phyloP scores from a whole-genome alignment of 2,888 invertebrate species.

The Urechis unicinctus region DNA sequence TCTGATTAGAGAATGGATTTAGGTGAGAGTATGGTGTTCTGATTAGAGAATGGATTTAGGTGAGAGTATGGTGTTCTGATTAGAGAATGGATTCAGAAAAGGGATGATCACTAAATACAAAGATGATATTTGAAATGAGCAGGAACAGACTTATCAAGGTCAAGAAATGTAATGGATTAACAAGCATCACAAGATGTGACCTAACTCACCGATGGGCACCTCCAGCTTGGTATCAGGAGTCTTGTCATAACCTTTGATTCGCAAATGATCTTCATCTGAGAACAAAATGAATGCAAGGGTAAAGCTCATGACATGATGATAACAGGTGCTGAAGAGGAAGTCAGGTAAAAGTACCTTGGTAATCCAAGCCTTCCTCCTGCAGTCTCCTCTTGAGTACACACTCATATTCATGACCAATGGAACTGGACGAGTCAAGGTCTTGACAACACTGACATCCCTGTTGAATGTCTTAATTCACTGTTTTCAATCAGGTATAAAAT shows the following conservation, averaged over 20 bases:
- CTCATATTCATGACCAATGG: constrained; percentile 78
- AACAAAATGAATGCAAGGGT: neutral
- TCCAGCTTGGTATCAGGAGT: constrained; percentile 90
- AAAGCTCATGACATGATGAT: neutral
- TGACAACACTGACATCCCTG: too few relatives aligned
- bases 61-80: too few relatives aligned
- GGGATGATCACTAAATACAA: too few relatives aligned
- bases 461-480: too few relatives aligned
- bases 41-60: too few relatives aligned
- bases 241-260: constrained; percentile 82
- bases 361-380: constrained; percentile 57
- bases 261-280: constrained; percentile 69
- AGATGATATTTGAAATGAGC: too few relatives aligned
- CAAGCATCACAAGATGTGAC: neutral
- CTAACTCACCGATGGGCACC: constrained; percentile 63
- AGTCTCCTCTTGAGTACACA: constrained; percentile 64
- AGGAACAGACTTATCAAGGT: too few relatives aligned
- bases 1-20: too few relatives aligned
- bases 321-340: neutral
- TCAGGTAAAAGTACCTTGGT: constrained; percentile 32
- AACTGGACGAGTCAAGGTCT: too few relatives aligned
- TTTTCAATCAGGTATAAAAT: too few relatives aligned
- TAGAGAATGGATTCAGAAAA: too few relatives aligned
- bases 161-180: neutral
- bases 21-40: too few relatives aligned